Evolutionary conservation across 1,140 invertebrate genomes (phyloP).

Genomic region (Megathymus violae): DNA sequence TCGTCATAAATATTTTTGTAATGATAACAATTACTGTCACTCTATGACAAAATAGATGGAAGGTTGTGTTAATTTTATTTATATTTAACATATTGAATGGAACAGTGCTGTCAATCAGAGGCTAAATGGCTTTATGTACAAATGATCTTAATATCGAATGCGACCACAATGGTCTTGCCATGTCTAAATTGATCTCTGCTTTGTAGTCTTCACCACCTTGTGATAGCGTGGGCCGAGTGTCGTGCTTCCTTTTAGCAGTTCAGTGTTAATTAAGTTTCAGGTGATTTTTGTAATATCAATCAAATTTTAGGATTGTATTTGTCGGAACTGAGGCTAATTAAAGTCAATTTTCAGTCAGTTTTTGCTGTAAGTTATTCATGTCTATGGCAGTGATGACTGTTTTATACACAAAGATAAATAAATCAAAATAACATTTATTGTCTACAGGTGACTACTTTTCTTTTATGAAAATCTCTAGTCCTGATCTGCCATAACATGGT

Average conservation of each 20-base stretch:
- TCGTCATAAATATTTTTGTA: too few species aligned
- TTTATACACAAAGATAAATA: too few species aligned
- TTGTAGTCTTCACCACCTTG: conserved; percentile 64
- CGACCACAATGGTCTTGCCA: conserved; percentile 69
- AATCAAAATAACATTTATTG: too few species aligned
- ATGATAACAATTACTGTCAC: too few species aligned
- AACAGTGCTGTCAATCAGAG: conserved; percentile 68
- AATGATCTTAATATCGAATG: conserved; percentile 58
- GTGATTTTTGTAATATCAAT: conserved; percentile 16
- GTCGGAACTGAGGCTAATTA: too few species aligned
- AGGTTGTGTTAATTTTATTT: conserved; percentile 50
- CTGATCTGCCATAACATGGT: too few species aligned
- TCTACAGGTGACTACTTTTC: too few species aligned
- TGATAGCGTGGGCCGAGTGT: conserved; percentile 41
- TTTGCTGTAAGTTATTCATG: too few species aligned
- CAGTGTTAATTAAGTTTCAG: background rate
- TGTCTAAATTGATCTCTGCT: conserved; percentile 78
- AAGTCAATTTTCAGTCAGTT: too few species aligned
- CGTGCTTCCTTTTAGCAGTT: conserved; percentile 25
- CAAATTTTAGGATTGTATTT: too few species aligned
- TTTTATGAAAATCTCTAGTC: background rate
- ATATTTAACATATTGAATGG: conserved; percentile 48
- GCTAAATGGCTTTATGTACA: conserved; percentile 70
- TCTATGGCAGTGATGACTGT: too few species aligned
- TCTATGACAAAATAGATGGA: too few species aligned